These are phyloP conservation scores for Urosaurus nigricauda DNA, from an alignment of 2,797 vertebrate genomes.

Conservation along the genomic window DNA sequence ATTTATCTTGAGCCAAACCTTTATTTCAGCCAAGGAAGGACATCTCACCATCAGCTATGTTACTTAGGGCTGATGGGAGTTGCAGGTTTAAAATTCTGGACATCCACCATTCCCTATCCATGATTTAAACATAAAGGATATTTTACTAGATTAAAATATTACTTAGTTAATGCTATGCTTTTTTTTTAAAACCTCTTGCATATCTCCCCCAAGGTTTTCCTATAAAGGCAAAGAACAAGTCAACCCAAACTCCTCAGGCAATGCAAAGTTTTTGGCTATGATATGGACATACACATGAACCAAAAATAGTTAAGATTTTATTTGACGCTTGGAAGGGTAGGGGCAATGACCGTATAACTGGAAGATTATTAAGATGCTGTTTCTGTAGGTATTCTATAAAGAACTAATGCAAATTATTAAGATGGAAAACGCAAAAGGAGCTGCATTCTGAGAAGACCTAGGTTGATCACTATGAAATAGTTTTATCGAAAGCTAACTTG, in stretches of 20 bases:
- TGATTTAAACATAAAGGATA: neutral
- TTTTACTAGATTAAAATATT: neutral
- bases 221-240: neutral
- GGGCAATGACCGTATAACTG: neutral
- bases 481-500: neutral
- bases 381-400: neutral
- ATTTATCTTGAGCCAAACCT: neutral
- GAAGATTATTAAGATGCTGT: neutral
- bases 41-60: too few relatives aligned
- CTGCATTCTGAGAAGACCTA: neutral
- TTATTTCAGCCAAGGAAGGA: neutral
- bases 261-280: neutral
- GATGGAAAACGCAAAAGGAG: neutral
- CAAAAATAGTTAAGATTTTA: neutral
- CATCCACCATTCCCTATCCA: neutral
- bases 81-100: too few relatives aligned
- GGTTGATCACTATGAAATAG: neutral
- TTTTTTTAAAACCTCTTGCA: neutral
- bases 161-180: neutral
- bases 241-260: neutral
- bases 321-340: neutral
- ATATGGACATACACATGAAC: neutral
- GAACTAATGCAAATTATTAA: neutral
- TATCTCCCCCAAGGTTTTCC: neutral
- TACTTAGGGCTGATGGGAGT: too few relatives aligned